Percentiles rank a stretch among this genome's conserved stretches.
These are phyloP conservation scores for Chelonus insularis DNA, from an alignment of 1,140 invertebrate genomes.

Conservation along the genomic window DNA sequence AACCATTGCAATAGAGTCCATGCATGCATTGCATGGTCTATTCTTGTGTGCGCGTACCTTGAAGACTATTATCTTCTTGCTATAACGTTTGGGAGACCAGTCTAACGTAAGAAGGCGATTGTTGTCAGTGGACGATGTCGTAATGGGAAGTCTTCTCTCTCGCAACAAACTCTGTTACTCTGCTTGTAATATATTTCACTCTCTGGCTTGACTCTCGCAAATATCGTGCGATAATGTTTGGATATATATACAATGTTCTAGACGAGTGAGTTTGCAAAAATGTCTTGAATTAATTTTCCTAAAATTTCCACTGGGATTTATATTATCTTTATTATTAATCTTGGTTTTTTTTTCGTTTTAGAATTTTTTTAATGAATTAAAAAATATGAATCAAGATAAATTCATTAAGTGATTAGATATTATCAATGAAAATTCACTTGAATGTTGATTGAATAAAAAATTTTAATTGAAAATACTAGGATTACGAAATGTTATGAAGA, in stretches of 20 bases:
- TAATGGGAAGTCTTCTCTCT: conserved; percentile 59
- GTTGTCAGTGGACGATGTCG: conserved; percentile 42
- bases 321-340: no score
- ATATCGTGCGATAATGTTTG: not conserved
- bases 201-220: not conserved
- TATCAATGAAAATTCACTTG: no score
- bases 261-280: conserved; percentile 10
- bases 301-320: no score
- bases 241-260: not conserved
- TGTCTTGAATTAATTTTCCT: no score
- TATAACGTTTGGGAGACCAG: conserved; percentile 17
- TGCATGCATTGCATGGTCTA: not conserved
- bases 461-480: no score
- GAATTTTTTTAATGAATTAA: no score
- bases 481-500: no score
- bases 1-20: not conserved
- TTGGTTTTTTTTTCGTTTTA: no score
- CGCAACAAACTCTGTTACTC: conserved; percentile 40
- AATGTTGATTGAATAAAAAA: no score
- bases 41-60: conserved; percentile 39
- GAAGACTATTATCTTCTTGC: conserved; percentile 43
- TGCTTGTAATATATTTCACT: not conserved
- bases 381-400: no score
- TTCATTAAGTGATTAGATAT: no score
- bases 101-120: conserved; percentile 30